Evolutionary conservation across 2,797 vertebrate species (phyloP), one percentile per base, ranked within the genome.

Genomic region (Eupleurogrammus muticus): DNA sequence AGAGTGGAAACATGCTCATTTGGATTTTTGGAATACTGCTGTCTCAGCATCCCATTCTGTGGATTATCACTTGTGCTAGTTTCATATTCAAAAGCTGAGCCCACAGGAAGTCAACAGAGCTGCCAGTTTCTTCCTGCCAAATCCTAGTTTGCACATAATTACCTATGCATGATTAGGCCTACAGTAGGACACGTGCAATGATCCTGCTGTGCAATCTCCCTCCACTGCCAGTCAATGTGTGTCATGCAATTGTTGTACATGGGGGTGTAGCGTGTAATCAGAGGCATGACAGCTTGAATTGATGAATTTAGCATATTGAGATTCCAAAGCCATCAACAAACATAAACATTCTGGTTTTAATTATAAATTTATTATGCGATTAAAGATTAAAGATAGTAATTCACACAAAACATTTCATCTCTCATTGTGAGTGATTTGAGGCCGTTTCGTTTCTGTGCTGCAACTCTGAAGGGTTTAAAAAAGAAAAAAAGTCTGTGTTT

Each of bases 81-180:
- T 78, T 53, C 64, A 64, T 59, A 59, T 63, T 75, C 74, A 58
- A 53, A n/a, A 69, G 23, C 61, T 13, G 75, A 73, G 58, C 62
- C 60, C 77, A 75, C 65, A 60, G 77, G 80, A 77, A 13, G 38
- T 79, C 76, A 63, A 61, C 69, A 66, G 19, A 66, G 73, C 75
- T 82, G 78, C 80, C 77, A 86, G 57, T 66, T 69, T 65, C 32
- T 46, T 70, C 51, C 75, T 79, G 77, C 78, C 82, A 85, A 87
- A 80, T 77, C 57, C 66, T 62, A 73, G 75, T 82, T 83, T 78
- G 73, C 76, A 83, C 69, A 53, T 82, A 85, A 85, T 91, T 83
- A 84, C 82, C 69, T 70, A 73, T 70, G 80, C 78, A 76, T 59
- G 79, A 84, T 77, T 75, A 80, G 28, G 28, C 28, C 28, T 28